Percentiles rank a stretch among this genome's conserved stretches.
These are phyloP conservation scores for Volucella inanis DNA, from an alignment of 2,888 invertebrate species.

Conservation along the genomic window DNA sequence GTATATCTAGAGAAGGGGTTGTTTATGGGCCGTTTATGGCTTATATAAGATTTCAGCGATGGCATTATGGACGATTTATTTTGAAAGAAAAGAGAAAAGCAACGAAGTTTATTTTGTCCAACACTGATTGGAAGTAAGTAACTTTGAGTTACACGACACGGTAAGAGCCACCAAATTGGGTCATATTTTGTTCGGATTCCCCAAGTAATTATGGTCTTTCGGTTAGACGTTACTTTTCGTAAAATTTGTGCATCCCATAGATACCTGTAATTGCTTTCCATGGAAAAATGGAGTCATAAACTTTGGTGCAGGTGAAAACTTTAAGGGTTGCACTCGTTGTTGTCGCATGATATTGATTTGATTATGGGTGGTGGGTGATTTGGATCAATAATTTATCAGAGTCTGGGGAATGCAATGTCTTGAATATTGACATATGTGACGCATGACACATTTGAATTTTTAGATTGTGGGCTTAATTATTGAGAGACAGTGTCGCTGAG, in stretches of 20 bases:
- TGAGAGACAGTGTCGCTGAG: no score
- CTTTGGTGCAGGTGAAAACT: slow-evolving; percentile 3
- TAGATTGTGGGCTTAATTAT: no score
- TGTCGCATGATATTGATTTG: slow-evolving; percentile 13
- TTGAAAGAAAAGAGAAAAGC: background rate
- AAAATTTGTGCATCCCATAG: slow-evolving; percentile 40
- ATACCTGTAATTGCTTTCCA: slow-evolving; percentile 32
- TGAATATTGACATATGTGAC: no score
- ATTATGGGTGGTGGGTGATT: background rate
- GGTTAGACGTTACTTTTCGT: slow-evolving; percentile 4
- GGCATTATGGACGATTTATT: slow-evolving; percentile 69
- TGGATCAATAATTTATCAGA: background rate
- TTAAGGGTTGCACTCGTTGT: background rate
- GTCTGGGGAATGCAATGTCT: no score
- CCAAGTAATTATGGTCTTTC: slow-evolving; percentile 51
- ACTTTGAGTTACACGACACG: slow-evolving; percentile 2
- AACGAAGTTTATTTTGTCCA: slow-evolving; percentile 9
- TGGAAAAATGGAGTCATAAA: slow-evolving; percentile 8
- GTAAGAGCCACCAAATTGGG: slow-evolving; percentile 55
- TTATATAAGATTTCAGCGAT: slow-evolving; percentile 63
- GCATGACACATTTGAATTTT: no score
- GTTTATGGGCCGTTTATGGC: slow-evolving; percentile 62
- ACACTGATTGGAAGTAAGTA: slow-evolving; percentile 15
- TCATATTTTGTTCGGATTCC: slow-evolving; percentile 59
- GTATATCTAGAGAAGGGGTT: slow-evolving; percentile 46